Evolutionary conservation across 2,113 vertebrate genomes (phyloP), one percentile per base, ranked within the genome.

Genomic region (Siniperca knerii): DNA sequence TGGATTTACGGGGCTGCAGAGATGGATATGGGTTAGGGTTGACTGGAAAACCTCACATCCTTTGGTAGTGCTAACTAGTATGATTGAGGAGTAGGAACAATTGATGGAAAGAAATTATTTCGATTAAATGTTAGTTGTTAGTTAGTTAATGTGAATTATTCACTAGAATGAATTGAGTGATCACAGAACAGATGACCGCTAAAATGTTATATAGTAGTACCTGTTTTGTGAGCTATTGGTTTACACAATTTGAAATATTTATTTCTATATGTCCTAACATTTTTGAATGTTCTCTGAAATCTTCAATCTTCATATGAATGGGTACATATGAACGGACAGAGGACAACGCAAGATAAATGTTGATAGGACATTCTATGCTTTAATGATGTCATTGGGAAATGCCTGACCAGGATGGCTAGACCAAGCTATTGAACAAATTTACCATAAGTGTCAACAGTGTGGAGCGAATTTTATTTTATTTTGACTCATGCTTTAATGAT

Each of bases 1-100:
- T 83, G 80, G 79, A 70, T 91, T 89, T 78, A 91, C 50, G 61
- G 70, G 37, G 13, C 75, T 76, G 76, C 74, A 75, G 72, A 73
- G 78, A 91, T 85, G 82, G 64, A 81, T 67, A 42, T 33, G 75
- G 42, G 40, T 37, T 46, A 23, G 54, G 57, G 57, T 58, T 88
- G 83, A 79, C 69, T 74, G 57, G 52, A 84, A 70, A 65, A 71
- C 35, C 70, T 76, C 57, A 29, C 25, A 52, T 52, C 15, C 35
- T 42, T 58, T 73, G n/a, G 21, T 29, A 42, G 40, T 60, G 67
- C 33, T 66, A 76, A 58, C 61, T 29, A 69, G 21, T 25, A 1
- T 57, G 67, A 60, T 62, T 77, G 72, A 68, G 74, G 54, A 79
- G 40, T 4, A 0, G 72, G 58, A 13, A 48, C 8, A 33, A 57